These are phyloP conservation scores for Pantherophis alleghaniensis DNA, from an alignment of 2,797 vertebrate species.

Conservation along the genomic window DNA sequence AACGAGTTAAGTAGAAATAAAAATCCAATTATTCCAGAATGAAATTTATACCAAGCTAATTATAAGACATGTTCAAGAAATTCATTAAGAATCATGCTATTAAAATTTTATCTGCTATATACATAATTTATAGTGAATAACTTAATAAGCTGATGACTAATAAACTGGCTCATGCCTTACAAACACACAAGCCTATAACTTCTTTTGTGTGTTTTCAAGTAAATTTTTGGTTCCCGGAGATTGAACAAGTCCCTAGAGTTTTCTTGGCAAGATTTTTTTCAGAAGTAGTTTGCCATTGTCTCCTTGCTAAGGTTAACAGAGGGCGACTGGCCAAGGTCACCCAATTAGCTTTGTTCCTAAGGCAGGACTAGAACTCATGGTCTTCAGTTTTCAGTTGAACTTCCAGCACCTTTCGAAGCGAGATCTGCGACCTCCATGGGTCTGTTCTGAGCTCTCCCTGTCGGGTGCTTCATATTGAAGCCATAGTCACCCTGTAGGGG, in stretches of 20 bases:
- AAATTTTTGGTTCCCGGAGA: neutral
- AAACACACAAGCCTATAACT: neutral
- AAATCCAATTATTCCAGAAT: neutral
- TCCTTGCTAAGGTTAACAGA: neutral
- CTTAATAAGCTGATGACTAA: neutral
- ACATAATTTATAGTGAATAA: neutral
- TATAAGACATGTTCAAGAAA: neutral
- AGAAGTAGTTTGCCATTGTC: neutral
- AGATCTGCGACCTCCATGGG: too few species aligned
- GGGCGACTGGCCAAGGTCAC: neutral
- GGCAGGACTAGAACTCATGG: neutral
- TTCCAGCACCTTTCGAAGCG: too few species aligned
- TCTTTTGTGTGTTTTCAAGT: neutral
- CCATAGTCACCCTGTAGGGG: too few species aligned
- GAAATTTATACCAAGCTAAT: neutral
- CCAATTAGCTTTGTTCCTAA: neutral
- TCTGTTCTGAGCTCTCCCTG: too few species aligned
- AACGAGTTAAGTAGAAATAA: neutral
- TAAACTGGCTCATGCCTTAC: neutral
- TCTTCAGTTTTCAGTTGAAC: neutral
- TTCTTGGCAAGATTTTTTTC: neutral
- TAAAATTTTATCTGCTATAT: neutral
- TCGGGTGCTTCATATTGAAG: too few species aligned
- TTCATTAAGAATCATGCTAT: neutral
- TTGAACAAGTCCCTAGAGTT: neutral